Evolutionary conservation across 2,797 vertebrate genomes (phyloP).

Genomic region (Clarias pachynema): DNA sequence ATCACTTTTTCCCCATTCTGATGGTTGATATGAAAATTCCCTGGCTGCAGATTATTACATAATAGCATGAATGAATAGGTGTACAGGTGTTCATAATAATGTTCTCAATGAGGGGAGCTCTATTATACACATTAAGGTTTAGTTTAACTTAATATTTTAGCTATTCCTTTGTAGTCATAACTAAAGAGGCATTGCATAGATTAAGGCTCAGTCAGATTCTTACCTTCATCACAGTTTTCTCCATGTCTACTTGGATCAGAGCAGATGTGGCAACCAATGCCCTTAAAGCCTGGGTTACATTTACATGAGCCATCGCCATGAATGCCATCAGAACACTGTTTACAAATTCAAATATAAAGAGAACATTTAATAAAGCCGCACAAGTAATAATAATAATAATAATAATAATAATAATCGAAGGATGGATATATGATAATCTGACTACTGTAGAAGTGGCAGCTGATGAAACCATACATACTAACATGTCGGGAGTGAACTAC

Average conservation of each 20-base stretch:
- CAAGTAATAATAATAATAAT: background rate
- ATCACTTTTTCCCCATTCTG: background rate
- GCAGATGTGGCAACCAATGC: slow-evolving; percentile 93
- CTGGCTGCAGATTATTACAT: background rate
- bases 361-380: background rate
- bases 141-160: background rate
- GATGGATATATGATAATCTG: too few relatives aligned
- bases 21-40: background rate
- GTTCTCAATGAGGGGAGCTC: background rate
- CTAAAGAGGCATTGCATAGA: background rate
- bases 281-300: slow-evolving; percentile 82
- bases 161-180: background rate
- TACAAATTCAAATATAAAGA: background rate
- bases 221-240: slow-evolving; percentile 88
- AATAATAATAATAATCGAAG: background rate
- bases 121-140: background rate
- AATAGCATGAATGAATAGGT: background rate
- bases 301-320: slow-evolving; percentile 85
- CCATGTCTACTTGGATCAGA: slow-evolving; percentile 84
- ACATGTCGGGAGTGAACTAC: too few relatives aligned
- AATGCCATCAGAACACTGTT: slow-evolving; percentile 88
- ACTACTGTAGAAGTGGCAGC: too few relatives aligned
- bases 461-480: too few relatives aligned
- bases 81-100: background rate
- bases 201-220: slow-evolving; percentile 34